Evolutionary conservation across 2,797 vertebrate species (phyloP).

Genomic region (Podargus strigoides): DNA sequence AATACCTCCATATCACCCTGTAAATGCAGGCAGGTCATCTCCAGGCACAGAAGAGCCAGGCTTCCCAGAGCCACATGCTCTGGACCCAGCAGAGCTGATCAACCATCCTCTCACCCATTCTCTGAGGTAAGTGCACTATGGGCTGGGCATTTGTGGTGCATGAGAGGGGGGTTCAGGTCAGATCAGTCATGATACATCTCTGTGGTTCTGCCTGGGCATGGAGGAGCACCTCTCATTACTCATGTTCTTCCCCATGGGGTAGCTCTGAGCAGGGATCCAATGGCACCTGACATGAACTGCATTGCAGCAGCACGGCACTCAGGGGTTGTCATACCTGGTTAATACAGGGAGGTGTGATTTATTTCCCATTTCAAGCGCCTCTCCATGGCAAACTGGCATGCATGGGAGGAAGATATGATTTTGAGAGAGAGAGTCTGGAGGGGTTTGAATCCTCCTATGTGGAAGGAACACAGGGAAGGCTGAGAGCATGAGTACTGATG

Average conservation of each 20-base stretch:
- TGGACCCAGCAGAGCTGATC: not conserved
- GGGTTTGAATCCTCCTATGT: not conserved
- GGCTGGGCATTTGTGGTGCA: accelerated
- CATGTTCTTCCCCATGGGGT: not conserved
- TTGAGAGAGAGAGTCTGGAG: not conserved
- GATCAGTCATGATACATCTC: not conserved
- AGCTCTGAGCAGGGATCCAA: not conserved
- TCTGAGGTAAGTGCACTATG: not conserved
- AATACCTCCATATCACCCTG: accelerated
- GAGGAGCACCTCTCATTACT: not conserved
- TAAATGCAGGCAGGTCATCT: accelerated
- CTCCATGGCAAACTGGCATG: not conserved
- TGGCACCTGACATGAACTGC: not conserved
- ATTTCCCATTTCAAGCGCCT: not conserved
- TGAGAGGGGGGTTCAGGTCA: not conserved
- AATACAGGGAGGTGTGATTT: not conserved
- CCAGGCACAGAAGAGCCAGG: not conserved
- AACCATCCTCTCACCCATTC: accelerated
- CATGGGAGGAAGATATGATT: accelerated
- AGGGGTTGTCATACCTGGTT: not conserved
- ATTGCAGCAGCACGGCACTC: not conserved
- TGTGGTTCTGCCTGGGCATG: not conserved
- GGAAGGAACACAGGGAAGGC: not conserved
- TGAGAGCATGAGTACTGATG: not conserved
- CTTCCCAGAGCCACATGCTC: accelerated